These are phyloP conservation scores for Eupithecia dodoneata DNA, from an alignment of 2,888 invertebrate species.

Conservation along the genomic window DNA sequence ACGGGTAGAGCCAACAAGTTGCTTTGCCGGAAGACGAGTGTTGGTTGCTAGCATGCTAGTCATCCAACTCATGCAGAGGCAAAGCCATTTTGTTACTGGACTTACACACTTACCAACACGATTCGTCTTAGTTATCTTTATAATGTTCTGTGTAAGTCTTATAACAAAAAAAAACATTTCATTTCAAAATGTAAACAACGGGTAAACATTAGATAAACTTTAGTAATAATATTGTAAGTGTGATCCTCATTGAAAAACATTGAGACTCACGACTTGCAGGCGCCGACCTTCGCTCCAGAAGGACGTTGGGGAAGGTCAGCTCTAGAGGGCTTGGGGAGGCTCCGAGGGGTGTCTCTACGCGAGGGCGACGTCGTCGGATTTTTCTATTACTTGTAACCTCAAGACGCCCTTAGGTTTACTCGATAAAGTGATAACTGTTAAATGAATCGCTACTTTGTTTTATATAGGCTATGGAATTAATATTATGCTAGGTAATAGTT, in stretches of 20 bases:
- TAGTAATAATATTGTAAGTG: background rate
- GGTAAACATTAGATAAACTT: no score
- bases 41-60: no score
- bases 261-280: conserved; percentile 37
- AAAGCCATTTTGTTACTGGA: no score
- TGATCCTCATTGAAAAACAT: conserved; percentile 9
- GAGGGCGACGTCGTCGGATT: conserved; percentile 63
- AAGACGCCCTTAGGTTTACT: conserved; percentile 64
- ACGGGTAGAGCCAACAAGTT: no score
- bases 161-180: no score
- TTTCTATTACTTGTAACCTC: conserved; percentile 77
- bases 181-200: no score
- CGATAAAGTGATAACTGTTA: conserved; percentile 48
- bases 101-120: no score
- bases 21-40: no score
- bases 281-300: conserved; percentile 68
- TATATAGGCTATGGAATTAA: background rate
- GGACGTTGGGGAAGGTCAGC: conserved; percentile 76
- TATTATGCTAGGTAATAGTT: background rate
- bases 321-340: conserved; percentile 39
- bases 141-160: no score
- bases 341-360: conserved; percentile 26
- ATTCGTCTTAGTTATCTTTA: no score
- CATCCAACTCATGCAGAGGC: no score
- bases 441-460: conserved; percentile 14